Evolutionary conservation across 2,797 vertebrate species (phyloP), one percentile per base, ranked within the genome.

Genomic region (Cyprinodon diabolis): DNA sequence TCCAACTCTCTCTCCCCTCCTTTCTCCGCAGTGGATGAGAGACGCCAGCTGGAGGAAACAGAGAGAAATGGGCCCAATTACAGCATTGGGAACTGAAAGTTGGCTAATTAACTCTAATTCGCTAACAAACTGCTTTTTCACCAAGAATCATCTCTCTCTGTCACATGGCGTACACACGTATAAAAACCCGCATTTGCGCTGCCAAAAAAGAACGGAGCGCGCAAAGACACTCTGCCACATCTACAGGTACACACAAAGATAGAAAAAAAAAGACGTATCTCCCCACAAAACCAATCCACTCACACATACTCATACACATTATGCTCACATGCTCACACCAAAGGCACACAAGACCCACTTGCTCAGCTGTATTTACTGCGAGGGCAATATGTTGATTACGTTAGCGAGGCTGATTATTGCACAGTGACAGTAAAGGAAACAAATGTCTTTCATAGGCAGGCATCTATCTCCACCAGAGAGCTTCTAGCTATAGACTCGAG

Each of bases 81-180:
- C 91, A 91, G 92, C 92, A 92, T 89, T 92, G 92, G 89, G 93
- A 92, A 91, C 92, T 92, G 81, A 94, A 95, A 94, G 92, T 94
- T 94, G 89, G 93, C 92, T 95, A 95, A 96, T 96, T 95, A 95
- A 89, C 89, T 89, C 90, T 95, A 95, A 96, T 95, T 95, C 89
- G 93, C 93, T 94, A 94, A 95, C 93, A 95, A 95, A 95, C 92
- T 91, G 92, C 90, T 93, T 94, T 93, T 92, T 91, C 87, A 91
- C 90, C 87, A 87, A 88, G 90, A 93, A 92, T 89, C 90, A 91
- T 93, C 91, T 92, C 86, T 93, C 89, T 92, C 88, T 84, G 88
- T 93, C 90, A 89, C 89, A 90, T 86, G 91, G 89, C 86, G 66
- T 69, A 82, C 75, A 74, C 77, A 83, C 83, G 74, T 82, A 84